Conservation (phyloP, 2,797 vertebrate genomes). For the Crossoptilon crossoptilon region DNA sequence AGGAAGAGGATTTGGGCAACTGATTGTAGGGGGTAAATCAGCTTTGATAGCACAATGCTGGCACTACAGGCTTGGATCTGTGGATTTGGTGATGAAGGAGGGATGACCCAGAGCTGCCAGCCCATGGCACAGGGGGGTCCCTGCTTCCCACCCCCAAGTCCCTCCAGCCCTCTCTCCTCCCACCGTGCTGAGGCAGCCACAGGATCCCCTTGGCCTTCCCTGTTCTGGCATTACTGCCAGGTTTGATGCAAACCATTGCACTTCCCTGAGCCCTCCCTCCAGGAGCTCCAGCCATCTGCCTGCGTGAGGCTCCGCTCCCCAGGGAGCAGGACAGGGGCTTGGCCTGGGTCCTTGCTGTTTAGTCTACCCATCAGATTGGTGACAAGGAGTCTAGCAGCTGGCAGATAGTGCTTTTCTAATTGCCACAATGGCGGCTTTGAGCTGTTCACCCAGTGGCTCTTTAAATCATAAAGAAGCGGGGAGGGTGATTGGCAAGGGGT, state of each 20-base stretch:
- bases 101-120: background rate
- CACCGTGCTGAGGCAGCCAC: background rate
- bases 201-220: constrained; percentile 77
- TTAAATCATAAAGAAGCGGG: background rate
- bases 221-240: constrained; percentile 76
- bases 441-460: background rate
- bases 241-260: constrained; percentile 84
- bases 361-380: constrained; percentile 94
- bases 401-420: constrained; percentile 59
- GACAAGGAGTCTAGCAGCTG: constrained; percentile 89
- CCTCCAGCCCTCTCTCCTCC: background rate
- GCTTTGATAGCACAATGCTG: background rate
- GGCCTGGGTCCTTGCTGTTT: constrained; percentile 86
- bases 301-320: constrained; percentile 65
- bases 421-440: background rate
- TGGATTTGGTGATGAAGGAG: background rate
- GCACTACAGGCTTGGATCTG: rapidly evolving
- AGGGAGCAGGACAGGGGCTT: constrained; percentile 73
- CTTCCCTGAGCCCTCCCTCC: background rate
- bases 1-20: background rate
- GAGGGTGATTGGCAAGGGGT: background rate
- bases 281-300: constrained; percentile 64
- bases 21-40: background rate
- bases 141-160: background rate
- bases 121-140: rapidly evolving